Conservation (phyloP, 2,797 vertebrate species). For the Momotus momota region DNA sequence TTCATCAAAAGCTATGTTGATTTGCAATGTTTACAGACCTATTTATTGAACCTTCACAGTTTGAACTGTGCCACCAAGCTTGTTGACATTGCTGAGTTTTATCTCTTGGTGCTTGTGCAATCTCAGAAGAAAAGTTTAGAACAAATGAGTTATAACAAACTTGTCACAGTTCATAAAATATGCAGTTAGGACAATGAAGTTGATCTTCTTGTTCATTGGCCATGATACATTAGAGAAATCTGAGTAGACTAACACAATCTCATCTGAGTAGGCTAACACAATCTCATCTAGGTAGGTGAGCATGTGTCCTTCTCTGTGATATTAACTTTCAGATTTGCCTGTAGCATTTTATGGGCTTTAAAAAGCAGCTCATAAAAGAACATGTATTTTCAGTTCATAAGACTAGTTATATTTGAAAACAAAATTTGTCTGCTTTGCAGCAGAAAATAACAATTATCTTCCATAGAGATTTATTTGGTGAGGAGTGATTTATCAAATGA, state of each 20-base stretch:
- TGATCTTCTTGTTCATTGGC: conserved; percentile 63
- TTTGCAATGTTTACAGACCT: conserved; percentile 79
- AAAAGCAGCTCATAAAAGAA: background rate
- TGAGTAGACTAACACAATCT: conserved; percentile 2
- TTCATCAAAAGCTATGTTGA: conserved; percentile 81
- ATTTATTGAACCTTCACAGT: conserved; percentile 81
- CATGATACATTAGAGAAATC: conserved; percentile 41
- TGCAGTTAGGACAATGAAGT: conserved; percentile 64
- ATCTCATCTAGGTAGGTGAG: conserved; percentile 15
- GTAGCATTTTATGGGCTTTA: background rate
- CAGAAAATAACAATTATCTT: background rate
- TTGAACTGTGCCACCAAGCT: conserved; percentile 77
- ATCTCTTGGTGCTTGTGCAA: conserved; percentile 70
- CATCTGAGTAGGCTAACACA: background rate
- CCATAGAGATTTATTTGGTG: background rate
- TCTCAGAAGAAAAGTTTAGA: conserved; percentile 66
- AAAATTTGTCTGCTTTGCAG: background rate
- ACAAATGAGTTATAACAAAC: conserved; percentile 70
- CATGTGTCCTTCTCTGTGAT: background rate
- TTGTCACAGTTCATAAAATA: conserved; percentile 75
- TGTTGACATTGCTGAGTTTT: conserved; percentile 78
- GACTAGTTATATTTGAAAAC: background rate
- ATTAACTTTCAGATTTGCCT: background rate
- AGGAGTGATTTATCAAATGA: background rate
- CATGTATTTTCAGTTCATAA: background rate